Percentiles rank a stretch among this genome's conserved stretches.
Conservation (phyloP, 1,140 invertebrate species). For the Hesperophylax magnus region DNA sequence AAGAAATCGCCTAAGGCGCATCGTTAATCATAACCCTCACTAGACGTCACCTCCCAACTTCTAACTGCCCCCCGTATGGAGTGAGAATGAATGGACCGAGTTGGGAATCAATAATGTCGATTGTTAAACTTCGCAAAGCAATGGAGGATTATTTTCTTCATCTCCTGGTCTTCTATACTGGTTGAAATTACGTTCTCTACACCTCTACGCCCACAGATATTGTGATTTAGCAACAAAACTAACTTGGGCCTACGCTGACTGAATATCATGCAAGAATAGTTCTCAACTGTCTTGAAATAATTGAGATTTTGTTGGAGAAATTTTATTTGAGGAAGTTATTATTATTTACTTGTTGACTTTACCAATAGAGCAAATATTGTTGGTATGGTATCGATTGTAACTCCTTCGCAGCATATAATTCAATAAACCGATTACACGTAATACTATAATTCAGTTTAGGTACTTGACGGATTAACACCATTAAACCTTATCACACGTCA, state of each 20-base stretch:
- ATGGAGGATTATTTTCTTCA: slow-evolving; percentile 9
- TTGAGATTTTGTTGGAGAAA: too few relatives aligned
- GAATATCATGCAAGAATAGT: neutral
- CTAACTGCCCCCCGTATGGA: slow-evolving; percentile 15
- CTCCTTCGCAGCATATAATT: too few relatives aligned
- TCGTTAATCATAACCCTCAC: slow-evolving; percentile 51
- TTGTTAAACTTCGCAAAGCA: slow-evolving; percentile 19
- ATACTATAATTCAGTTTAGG: neutral
- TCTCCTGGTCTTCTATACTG: neutral
- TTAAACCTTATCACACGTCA: slow-evolving; percentile 16
- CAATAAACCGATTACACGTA: too few relatives aligned
- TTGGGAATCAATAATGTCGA: slow-evolving; percentile 42
- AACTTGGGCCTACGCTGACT: neutral
- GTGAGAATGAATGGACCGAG: slow-evolving; percentile 37
- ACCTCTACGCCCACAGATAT: too few relatives aligned
- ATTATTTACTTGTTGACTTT: too few relatives aligned
- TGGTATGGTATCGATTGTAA: too few relatives aligned
- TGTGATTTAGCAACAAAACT: too few relatives aligned
- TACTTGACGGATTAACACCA: neutral
- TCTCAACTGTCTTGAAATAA: neutral
- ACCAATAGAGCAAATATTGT: too few relatives aligned
- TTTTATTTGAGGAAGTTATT: too few relatives aligned
- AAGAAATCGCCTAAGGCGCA: slow-evolving; percentile 15
- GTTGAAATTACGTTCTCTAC: neutral
- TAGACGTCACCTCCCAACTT: slow-evolving; percentile 30